These are phyloP conservation scores for Chiridota heheva DNA, from an alignment of 35 echinoderm and acorn worm genomes.

Conservation along the genomic window DNA sequence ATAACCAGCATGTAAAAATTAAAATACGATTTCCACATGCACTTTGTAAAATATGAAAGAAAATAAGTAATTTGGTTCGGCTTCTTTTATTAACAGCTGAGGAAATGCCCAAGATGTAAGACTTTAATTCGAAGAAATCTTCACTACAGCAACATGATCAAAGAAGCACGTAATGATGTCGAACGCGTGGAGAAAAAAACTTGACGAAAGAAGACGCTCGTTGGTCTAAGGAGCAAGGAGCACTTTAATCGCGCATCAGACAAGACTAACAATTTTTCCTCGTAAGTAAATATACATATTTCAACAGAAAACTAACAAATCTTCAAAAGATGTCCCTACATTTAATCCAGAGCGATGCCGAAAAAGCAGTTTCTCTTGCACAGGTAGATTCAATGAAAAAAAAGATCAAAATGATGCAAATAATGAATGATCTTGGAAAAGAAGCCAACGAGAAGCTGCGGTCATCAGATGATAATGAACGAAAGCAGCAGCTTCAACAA, in stretches of 20 bases:
- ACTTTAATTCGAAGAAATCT: slow-evolving; percentile 76
- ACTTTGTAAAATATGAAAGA: too few relatives aligned
- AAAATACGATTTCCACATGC: too few relatives aligned
- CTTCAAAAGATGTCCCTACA: neutral
- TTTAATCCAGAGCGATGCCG: neutral
- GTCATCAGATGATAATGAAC: too few relatives aligned
- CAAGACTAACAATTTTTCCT: neutral
- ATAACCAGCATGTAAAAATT: too few relatives aligned
- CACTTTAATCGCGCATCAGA: neutral
- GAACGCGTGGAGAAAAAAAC: slow-evolving; percentile 61
- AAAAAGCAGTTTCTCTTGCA: neutral
- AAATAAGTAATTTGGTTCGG: too few relatives aligned
- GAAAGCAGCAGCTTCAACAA: too few relatives aligned
- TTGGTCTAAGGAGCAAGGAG: neutral
- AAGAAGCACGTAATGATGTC: slow-evolving; percentile 63
- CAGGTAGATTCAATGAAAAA: neutral
- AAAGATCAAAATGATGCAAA: too few relatives aligned
- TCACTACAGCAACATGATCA: slow-evolving; percentile 71
- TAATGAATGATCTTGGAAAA: too few relatives aligned
- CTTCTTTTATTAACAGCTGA: slow-evolving; percentile 13
- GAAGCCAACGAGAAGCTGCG: too few relatives aligned
- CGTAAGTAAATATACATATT: neutral
- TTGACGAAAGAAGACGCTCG: neutral
- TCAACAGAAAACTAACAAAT: neutral
- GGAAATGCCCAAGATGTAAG: slow-evolving; percentile 77